Conservation (phyloP, 2,113 vertebrate species). For the Dryoscopus gambensis region DNA sequence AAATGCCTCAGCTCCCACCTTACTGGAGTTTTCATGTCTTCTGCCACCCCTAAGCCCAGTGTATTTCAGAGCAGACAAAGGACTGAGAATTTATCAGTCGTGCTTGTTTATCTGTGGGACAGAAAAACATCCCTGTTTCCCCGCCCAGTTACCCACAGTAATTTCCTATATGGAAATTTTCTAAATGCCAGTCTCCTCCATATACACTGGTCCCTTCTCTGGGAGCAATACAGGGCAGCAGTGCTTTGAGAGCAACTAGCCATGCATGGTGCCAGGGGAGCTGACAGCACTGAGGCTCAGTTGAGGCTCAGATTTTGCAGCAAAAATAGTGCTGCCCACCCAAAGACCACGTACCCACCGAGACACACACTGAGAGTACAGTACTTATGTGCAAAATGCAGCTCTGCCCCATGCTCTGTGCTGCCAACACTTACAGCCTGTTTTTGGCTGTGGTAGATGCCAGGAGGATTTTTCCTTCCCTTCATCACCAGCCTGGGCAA, state of each 20-base stretch:
- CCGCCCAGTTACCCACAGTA: not conserved
- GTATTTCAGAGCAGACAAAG: not conserved
- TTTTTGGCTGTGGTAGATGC: not conserved
- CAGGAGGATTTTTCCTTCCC: not conserved
- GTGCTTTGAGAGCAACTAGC: not conserved
- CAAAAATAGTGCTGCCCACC: not conserved
- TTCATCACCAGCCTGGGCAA: not conserved
- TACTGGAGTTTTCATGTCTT: not conserved
- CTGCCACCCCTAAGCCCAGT: not conserved
- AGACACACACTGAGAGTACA: not conserved
- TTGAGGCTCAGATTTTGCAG: not conserved
- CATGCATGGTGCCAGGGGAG: not conserved
- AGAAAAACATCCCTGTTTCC: not conserved
- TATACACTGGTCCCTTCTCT: not conserved
- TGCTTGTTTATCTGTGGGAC: not conserved
- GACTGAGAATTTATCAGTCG: not conserved
- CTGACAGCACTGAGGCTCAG: not conserved
- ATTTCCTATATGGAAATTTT: not conserved
- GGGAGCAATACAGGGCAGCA: not conserved
- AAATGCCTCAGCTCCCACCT: not conserved
- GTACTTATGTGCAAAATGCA: not conserved
- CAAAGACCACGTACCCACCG: not conserved
- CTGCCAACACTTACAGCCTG: not conserved
- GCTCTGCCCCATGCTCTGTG: not conserved
- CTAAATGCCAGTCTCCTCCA: not conserved